phyloP scores from a whole-genome alignment of 2,113 vertebrate species.

The Dermatemys mawii region DNA sequence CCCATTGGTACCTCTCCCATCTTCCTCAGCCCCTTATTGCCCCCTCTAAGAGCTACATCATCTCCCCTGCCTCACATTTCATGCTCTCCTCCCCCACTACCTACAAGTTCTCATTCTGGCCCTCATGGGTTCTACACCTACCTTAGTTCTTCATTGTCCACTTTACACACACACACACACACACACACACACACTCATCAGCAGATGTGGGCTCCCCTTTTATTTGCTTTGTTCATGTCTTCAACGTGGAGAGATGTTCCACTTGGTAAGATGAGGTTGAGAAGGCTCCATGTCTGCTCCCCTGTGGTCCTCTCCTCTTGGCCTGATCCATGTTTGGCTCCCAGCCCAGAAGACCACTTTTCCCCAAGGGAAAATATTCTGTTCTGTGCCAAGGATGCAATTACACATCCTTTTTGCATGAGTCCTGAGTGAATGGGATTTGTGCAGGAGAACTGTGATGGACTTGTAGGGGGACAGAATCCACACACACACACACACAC shows the following conservation, averaged over 20 bases:
- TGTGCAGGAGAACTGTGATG: not conserved
- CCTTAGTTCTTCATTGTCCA: not conserved
- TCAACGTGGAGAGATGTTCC: not conserved
- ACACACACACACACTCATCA: not conserved
- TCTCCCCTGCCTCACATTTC: not conserved
- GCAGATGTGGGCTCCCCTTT: not conserved
- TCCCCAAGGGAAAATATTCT: not conserved
- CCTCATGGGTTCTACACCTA: accelerated
- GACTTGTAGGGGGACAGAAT: not conserved
- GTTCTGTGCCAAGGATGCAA: not conserved
- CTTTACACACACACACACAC: not conserved
- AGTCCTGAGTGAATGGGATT: not conserved
- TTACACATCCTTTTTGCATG: not conserved
- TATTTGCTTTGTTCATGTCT: not conserved
- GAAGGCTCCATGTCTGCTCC: not conserved
- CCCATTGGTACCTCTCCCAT: not conserved
- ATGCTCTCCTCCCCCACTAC: not conserved
- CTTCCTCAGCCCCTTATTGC: not conserved
- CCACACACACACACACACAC: not conserved
- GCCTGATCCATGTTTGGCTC: not conserved
- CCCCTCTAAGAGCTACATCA: accelerated
- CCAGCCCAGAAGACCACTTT: not conserved
- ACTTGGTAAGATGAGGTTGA: not conserved
- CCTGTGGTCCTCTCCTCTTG: not conserved
- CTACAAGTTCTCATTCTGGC: accelerated